phyloP scores from a whole-genome alignment of 2,888 invertebrate genomes.

The Stenurella melanura region DNA sequence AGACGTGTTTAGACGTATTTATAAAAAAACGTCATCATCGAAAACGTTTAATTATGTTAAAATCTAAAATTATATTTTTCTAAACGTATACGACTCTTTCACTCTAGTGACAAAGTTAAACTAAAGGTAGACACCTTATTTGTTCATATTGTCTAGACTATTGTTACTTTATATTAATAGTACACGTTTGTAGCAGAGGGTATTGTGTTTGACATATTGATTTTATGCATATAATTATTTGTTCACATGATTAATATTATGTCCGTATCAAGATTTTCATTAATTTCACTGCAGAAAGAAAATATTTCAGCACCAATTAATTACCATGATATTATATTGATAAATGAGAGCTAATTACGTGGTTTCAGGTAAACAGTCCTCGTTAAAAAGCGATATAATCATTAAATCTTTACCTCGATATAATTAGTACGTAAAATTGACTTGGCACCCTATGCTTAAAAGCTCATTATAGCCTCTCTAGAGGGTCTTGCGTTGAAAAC shows the following conservation, averaged over 20 bases:
- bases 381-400: slow-evolving; percentile 23
- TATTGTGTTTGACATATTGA: too few species aligned
- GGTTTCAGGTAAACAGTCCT: slow-evolving; percentile 24
- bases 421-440: slow-evolving; percentile 46
- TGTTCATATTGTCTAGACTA: too few species aligned
- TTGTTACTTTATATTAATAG: too few species aligned
- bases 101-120: too few species aligned
- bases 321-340: slow-evolving; percentile 22
- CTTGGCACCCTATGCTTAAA: slow-evolving; percentile 45
- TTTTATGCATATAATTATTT: not conserved
- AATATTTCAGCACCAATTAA: slow-evolving; percentile 14
- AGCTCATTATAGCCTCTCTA: slow-evolving; percentile 35
- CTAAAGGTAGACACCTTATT: too few species aligned
- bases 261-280: not conserved
- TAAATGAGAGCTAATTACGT: slow-evolving; percentile 28
- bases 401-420: slow-evolving; percentile 27
- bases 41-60: too few species aligned
- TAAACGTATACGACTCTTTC: too few species aligned
- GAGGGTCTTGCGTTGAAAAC: slow-evolving; percentile 5
- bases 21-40: too few species aligned
- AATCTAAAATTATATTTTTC: too few species aligned
- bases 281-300: not conserved
- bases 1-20: too few species aligned
- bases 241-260: not conserved
- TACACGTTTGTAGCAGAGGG: too few species aligned